Base-by-base conservation (phyloP, 2,797 vertebrate species). In the Pangasius mekongensis region DNA sequence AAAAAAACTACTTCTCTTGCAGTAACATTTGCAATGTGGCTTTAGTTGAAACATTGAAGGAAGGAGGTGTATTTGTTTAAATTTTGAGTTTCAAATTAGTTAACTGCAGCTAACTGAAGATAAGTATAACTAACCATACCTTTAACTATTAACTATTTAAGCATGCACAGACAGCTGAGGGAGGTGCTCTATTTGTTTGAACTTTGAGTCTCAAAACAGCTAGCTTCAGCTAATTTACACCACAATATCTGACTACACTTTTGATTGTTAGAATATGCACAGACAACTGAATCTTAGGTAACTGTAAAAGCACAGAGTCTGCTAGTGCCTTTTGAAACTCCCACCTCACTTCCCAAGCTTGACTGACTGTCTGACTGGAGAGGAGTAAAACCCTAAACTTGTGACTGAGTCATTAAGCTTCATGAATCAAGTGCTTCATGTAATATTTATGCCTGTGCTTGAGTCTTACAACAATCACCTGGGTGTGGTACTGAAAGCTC, bases 401-500 rank as follows among this genome's bases (percentile, higher is more conserved):
- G 82, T 78, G 71, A 74, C 73, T 77, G 67, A 87, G 86, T 82
- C 67, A 74, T 76, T 87, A 87, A 67, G 77, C 88, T 77, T 71
- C 16, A 89, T 87, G 78, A 87, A 84, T 85, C 76, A 86, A 81
- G 77, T 62, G 58, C 76, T 85, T 77, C 71, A 69, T 90, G 47
- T 60, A 77, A 87, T 87, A 89, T 87, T 89, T 49, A 87, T 89
- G 76, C 67, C 52, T 54, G n/a, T 30, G 54, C 67, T 60, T 69
- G 62, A 84, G 88, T 78, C 81, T 84, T 66, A 71, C 81, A 54
- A 84, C 83, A 89, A 76, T 87, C 76, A 60, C 30, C 64, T 56
- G 87, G 90, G 87, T 66, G 90, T 89, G 88, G 90, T 82, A 60
- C 69, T 69, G 83, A 87, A 83, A 90, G 84, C 73, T 88, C 84